phyloP scores from a whole-genome alignment of 2,888 invertebrate species.

The Lissocephala sabroskyi region DNA sequence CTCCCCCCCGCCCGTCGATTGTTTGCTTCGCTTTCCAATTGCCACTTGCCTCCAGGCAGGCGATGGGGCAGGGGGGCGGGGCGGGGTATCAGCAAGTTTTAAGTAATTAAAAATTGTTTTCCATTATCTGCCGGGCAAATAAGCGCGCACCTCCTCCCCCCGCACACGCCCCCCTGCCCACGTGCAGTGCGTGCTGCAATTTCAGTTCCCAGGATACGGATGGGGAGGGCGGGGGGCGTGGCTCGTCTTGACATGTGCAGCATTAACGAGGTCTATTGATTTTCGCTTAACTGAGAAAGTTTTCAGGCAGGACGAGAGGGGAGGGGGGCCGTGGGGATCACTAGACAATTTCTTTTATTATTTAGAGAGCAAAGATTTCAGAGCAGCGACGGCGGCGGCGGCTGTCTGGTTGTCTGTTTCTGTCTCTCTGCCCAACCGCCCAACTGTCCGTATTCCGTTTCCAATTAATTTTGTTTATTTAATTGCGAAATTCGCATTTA shows the following conservation, averaged over 20 bases:
- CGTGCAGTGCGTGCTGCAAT: slow-evolving; percentile 19
- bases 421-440: neutral
- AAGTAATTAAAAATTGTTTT: slow-evolving; percentile 28
- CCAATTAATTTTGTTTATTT: too few relatives aligned
- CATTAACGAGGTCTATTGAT: slow-evolving; percentile 28
- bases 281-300: slow-evolving; percentile 9
- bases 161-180: too few relatives aligned
- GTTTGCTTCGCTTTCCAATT: neutral
- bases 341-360: too few relatives aligned
- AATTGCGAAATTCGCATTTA: too few relatives aligned
- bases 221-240: too few relatives aligned
- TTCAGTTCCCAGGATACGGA: slow-evolving; percentile 14
- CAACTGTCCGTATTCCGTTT: too few relatives aligned
- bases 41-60: neutral
- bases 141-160: too few relatives aligned
- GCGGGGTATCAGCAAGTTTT: slow-evolving; percentile 1
- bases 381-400: neutral
- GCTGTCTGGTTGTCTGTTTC: neutral
- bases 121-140: slow-evolving; percentile 26
- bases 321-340: too few relatives aligned
- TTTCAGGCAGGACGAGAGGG: too few relatives aligned
- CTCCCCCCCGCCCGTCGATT: too few relatives aligned
- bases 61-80: neutral
- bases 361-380: neutral
- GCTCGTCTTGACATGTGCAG: slow-evolving; percentile 10